Evolutionary conservation across 1,140 invertebrate genomes (phyloP).

Genomic region (Bursaphelenchus mucronatus): DNA sequence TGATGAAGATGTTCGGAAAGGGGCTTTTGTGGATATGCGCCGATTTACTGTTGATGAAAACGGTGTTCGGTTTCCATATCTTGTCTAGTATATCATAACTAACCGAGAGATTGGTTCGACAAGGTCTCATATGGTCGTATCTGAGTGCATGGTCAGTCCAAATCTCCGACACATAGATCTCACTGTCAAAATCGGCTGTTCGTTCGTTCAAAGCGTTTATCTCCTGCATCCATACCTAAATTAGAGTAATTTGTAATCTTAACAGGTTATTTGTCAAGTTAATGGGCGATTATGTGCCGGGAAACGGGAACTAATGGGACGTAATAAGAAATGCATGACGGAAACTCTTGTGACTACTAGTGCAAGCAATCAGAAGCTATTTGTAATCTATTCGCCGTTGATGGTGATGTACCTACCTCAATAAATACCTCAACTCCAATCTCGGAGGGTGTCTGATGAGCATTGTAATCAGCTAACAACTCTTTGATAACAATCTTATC

Average conservation of each 20-base stretch:
- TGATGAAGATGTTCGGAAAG: slow-evolving; percentile 51
- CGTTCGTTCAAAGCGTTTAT: slow-evolving; percentile 52
- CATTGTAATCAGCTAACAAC: slow-evolving; percentile 37
- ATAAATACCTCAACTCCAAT: slow-evolving; percentile 48
- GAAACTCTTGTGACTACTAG: too few species aligned
- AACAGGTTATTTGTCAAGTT: too few species aligned
- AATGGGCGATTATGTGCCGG: background rate
- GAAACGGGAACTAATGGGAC: too few species aligned
- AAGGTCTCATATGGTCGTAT: slow-evolving; percentile 49
- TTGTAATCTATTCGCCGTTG: background rate
- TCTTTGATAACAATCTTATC: slow-evolving; percentile 50
- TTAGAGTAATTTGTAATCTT: too few species aligned
- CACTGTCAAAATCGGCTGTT: slow-evolving; percentile 51
- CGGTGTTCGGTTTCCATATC: slow-evolving; percentile 54
- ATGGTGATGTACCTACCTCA: slow-evolving; percentile 30
- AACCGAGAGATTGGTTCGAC: slow-evolving; percentile 50
- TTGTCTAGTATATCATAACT: slow-evolving; percentile 48
- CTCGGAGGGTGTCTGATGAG: slow-evolving; percentile 46
- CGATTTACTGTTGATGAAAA: slow-evolving; percentile 49
- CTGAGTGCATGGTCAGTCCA: slow-evolving; percentile 44
- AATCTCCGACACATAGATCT: slow-evolving; percentile 51
- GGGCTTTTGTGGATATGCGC: slow-evolving; percentile 50
- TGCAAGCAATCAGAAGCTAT: background rate
- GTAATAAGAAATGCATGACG: too few species aligned
- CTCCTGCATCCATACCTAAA: slow-evolving; percentile 53